A percentile compares a stretch with the other conserved stretches of the same genome.
phyloP scores from a whole-genome alignment of 2,888 invertebrate species.

The Therioaphis trifolii region DNA sequence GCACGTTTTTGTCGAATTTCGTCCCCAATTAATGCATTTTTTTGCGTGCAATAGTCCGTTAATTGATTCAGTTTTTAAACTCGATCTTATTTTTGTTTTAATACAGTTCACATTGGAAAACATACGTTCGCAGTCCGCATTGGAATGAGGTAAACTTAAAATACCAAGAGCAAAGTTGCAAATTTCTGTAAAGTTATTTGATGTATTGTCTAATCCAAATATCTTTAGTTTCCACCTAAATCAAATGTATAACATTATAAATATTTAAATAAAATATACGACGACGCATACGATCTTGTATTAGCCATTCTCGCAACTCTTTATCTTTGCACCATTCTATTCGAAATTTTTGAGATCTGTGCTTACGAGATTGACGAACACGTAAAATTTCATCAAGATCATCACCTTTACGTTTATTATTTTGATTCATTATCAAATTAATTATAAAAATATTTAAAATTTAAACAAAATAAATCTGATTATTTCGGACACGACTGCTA shows the following conservation, averaged over 20 bases:
- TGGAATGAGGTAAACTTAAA: constrained; percentile 9
- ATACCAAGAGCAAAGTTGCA: background rate
- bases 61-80: background rate
- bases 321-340: constrained; percentile 4
- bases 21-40: background rate
- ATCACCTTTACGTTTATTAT: background rate
- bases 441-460: background rate
- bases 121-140: too few relatives aligned
- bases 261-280: too few relatives aligned
- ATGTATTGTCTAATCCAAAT: background rate
- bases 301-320: background rate
- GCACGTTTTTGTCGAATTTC: background rate
- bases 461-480: background rate
- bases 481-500: background rate
- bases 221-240: background rate
- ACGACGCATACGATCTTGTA: background rate
- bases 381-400: background rate
- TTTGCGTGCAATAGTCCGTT: background rate
- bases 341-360: constrained; percentile 4
- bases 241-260: background rate
- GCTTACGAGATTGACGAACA: background rate
- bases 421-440: background rate
- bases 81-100: background rate
- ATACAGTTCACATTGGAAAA: background rate
- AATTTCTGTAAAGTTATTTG: background rate